Evolutionary conservation across 2,113 vertebrate genomes (phyloP), one percentile per base, ranked within the genome.

Genomic region (Carollia perspicillata): DNA sequence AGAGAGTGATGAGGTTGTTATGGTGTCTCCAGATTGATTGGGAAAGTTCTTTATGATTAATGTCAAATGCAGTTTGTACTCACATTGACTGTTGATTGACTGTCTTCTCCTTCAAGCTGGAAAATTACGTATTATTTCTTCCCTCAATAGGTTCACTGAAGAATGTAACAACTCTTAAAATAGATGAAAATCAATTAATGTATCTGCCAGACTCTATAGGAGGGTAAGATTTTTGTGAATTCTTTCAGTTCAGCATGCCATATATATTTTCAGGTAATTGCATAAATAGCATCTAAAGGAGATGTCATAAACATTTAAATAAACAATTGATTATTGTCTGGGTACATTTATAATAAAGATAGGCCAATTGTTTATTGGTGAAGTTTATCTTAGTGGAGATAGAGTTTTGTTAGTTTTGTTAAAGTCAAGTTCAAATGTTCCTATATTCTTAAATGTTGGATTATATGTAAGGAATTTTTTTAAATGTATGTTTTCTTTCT

Each of bases 171-270:
- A 99, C 99, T 55, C 98, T 99, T 97, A 99, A 99, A 98, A 99
- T 99, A 98, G 99, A 99, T 98, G 99, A 99, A 98, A 99, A 99
- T 98, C 99, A 99, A 97, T 98, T 99, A 94, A 99, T 99, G 98
- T 99, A 99, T 97, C 98, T 99, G 93, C 99, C 99, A 68, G 99
- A 99, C 96, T 99, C 99, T 33, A 98, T 99, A 92, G 99, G 99
- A 97, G 99, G 99, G 99, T 99, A 98, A 97, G 99, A 98, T 75
- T 98, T 98, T 95, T 53, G 28, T 90, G 28, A 94, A 68, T 92
- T 66, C 22, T 87, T 55, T 97, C 37, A 85, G 20, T 93, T 89
- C 10, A 77, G 9, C 23, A 28, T 84, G 6, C 9, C 60, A 42
- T 84, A 44, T 65, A 23, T 94, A 53, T 90, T 87, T 90, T 90